phyloP scores from a whole-genome alignment of 2,888 invertebrate genomes.

The Amphimallon solstitiale region DNA sequence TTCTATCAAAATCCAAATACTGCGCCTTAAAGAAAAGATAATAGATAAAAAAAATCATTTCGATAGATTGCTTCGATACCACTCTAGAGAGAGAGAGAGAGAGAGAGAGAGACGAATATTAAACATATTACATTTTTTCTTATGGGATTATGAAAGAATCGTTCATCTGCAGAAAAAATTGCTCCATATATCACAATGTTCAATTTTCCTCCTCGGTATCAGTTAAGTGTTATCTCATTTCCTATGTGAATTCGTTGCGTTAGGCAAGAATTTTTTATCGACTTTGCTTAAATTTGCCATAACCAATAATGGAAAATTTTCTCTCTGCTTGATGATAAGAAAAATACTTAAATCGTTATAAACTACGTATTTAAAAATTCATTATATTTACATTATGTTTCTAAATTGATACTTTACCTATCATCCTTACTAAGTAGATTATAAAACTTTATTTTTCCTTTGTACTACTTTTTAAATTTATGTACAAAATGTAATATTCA shows the following conservation, averaged over 20 bases:
- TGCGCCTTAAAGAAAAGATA: no score
- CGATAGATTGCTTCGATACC: no score
- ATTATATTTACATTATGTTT: slow-evolving; percentile 16
- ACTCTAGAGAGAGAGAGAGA: no score
- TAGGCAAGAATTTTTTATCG: slow-evolving; percentile 18
- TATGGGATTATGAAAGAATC: slow-evolving; percentile 11
- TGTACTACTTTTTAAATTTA: no score
- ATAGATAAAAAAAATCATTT: no score
- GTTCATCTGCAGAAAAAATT: slow-evolving; percentile 10
- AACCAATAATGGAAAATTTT: slow-evolving; percentile 21
- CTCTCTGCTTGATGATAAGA: slow-evolving; percentile 14
- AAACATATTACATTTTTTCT: background rate
- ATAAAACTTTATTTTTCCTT: slow-evolving; percentile 23
- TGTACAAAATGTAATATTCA: no score
- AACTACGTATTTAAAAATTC: slow-evolving; percentile 29
- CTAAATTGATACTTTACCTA: slow-evolving; percentile 24
- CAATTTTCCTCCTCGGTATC: slow-evolving; percentile 28
- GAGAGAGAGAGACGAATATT: background rate
- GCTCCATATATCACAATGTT: slow-evolving; percentile 22
- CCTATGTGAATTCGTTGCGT: slow-evolving; percentile 31
- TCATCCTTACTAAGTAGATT: slow-evolving; percentile 5
- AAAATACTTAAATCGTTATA: slow-evolving; percentile 18
- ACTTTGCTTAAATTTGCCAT: slow-evolving; percentile 26
- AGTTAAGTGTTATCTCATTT: slow-evolving; percentile 32
- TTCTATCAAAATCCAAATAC: no score